phyloP scores from a whole-genome alignment of 2,888 invertebrate species.

The Leptopterna dolabrata region DNA sequence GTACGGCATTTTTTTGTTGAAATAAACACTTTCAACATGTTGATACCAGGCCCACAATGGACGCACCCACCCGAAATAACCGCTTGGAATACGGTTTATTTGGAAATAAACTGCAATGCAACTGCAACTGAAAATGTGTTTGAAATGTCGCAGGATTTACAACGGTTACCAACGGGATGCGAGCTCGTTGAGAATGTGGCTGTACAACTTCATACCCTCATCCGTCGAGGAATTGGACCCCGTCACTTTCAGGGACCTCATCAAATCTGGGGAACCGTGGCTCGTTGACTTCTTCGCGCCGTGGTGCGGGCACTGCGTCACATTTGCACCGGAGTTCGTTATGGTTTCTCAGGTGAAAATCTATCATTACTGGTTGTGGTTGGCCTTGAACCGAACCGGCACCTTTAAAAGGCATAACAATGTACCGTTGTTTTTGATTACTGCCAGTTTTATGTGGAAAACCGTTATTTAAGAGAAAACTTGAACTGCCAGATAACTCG shows the following conservation, averaged over 20 bases:
- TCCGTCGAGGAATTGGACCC: constrained; percentile 69
- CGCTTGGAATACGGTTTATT: too few relatives aligned
- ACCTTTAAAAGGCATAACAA: too few relatives aligned
- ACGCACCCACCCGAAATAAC: too few relatives aligned
- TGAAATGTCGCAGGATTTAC: background rate
- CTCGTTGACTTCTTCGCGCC: constrained; percentile 78
- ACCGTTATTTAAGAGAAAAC: too few relatives aligned
- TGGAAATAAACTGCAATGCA: too few relatives aligned
- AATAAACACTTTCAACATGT: too few relatives aligned
- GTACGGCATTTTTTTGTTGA: too few relatives aligned
- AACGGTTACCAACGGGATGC: constrained; percentile 69
- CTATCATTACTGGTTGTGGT: too few relatives aligned
- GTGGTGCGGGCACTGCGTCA: constrained; percentile 75
- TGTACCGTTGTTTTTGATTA: constrained; percentile 8
- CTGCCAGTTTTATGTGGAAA: background rate
- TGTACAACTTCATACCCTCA: constrained; percentile 73
- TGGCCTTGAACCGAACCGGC: too few relatives aligned
- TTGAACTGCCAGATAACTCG: too few relatives aligned
- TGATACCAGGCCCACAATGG: too few relatives aligned
- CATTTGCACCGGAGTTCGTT: constrained; percentile 77
- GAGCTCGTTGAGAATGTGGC: constrained; percentile 74
- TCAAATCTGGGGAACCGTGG: constrained; percentile 70
- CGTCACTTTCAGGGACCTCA: constrained; percentile 68
- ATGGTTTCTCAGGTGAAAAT: constrained; percentile 72
- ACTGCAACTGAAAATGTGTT: too few relatives aligned